Evolutionary conservation across 2,888 invertebrate species (phyloP), one percentile per base, ranked within the genome.

Genomic region (Homarus gammarus): DNA sequence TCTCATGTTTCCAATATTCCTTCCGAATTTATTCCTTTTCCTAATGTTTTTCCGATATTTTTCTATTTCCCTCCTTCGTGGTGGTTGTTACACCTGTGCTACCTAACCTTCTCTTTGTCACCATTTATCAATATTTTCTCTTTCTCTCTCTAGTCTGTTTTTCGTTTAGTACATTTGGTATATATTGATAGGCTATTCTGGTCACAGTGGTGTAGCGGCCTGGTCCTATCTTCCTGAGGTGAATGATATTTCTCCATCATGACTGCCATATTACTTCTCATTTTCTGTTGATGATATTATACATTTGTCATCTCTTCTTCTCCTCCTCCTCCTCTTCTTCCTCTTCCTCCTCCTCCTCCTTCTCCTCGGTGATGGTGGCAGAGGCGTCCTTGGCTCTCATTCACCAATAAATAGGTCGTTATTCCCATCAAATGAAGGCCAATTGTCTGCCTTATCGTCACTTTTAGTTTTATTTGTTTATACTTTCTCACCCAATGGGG

Each of bases 1-100:
- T 64, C 64, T 27, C 64, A 64, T 64, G 64, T 64, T n/a, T 64
- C 64, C 64, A 27, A 64, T 64, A 64, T 64, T 64, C 64, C 64
- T 27, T 12, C 8, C 64, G 64, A 64, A 64, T 64, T 64, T 64
- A 64, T 64, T 27, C 64, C 64, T 27, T 8, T 6, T 22, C 64
- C 27, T 64, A 64, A 64, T 64, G 64, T 64, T n/a, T 64, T 64
- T 5, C 64, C 64, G 27, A 64, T 64, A 64, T 27, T 64, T 64
- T 64, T 64, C 64, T 27, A 64, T 64, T 64, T 64, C 64, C 27
- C 27, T 64, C 64, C 64, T 64, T 64, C 5, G 64, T 64, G 64
- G n/a, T n/a, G n/a, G n/a, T 22, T 27, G 3, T 27, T 27, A 12
- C 64, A 27, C 22, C 12, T 27, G 12, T 12, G 64, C 3, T 27